A percentile compares a stretch with the other conserved stretches of the same genome.
Evolutionary conservation across 2,888 invertebrate genomes (phyloP).

Genomic region (Chesias legatella): DNA sequence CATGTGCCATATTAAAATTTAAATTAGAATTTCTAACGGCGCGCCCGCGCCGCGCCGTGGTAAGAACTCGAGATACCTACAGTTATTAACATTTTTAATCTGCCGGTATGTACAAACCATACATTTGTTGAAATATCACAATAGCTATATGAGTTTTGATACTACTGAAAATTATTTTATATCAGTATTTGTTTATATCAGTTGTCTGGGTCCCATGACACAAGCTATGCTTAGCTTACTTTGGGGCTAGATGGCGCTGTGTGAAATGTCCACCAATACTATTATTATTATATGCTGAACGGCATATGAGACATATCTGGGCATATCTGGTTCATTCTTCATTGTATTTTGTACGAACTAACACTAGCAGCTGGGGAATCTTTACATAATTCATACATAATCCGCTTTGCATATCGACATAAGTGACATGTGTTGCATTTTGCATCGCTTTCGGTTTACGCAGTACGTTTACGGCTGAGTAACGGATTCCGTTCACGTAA

Average conservation of each 20-base stretch:
- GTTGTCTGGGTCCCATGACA: too few relatives aligned
- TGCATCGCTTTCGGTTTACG: conserved; percentile 33
- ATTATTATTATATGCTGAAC: too few relatives aligned
- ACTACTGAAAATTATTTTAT: too few relatives aligned
- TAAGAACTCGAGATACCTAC: conserved; percentile 21
- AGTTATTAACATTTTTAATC: conserved; percentile 10
- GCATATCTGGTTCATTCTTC: conserved; percentile 38
- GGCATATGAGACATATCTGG: too few relatives aligned
- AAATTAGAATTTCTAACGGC: conserved; percentile 55
- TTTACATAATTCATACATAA: conserved; percentile 75
- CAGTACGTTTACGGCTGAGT: conserved; percentile 2
- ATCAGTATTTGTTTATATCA: too few relatives aligned
- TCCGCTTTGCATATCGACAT: conserved; percentile 68
- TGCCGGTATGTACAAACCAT: conserved; percentile 15
- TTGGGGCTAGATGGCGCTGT: too few relatives aligned
- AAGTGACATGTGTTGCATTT: conserved; percentile 69
- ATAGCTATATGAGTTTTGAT: too few relatives aligned
- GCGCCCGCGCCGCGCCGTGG: conserved; percentile 35
- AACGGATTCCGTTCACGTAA: conserved; percentile 16
- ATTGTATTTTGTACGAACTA: conserved; percentile 42
- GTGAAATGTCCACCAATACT: too few relatives aligned
- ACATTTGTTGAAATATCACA: conserved; percentile 4
- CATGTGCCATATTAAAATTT: conserved; percentile 71
- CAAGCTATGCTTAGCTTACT: too few relatives aligned
- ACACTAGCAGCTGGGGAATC: conserved; percentile 47